phyloP scores from a whole-genome alignment of 2,888 invertebrate genomes.

The Troides helena region DNA sequence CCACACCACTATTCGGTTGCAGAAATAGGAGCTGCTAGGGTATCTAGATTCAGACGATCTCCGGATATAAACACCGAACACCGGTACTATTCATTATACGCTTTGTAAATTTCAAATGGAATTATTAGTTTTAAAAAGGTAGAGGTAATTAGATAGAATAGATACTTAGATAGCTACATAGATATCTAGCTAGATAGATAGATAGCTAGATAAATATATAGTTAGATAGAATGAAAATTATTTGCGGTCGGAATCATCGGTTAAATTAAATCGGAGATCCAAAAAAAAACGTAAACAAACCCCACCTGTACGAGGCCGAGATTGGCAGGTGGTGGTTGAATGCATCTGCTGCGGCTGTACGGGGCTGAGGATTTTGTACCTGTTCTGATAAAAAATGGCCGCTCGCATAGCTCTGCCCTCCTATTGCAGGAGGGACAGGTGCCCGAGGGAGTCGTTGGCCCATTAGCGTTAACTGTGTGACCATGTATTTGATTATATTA shows the following conservation, averaged over 20 bases:
- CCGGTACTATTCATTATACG: too few relatives aligned
- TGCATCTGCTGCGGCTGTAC: slow-evolving; percentile 54
- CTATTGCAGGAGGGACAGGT: slow-evolving; percentile 16
- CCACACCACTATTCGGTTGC: too few relatives aligned
- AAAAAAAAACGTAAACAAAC: slow-evolving; percentile 68
- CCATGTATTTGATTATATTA: background rate
- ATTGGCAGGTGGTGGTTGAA: slow-evolving; percentile 70
- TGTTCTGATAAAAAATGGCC: slow-evolving; percentile 19
- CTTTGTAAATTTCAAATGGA: too few relatives aligned
- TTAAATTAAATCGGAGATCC: slow-evolving; percentile 19
- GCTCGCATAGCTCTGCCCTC: slow-evolving; percentile 5
- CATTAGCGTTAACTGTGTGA: background rate
- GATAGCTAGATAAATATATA: too few relatives aligned
- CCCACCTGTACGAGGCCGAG: slow-evolving; percentile 66
- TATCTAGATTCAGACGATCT: too few relatives aligned
- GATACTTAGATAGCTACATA: too few relatives aligned
- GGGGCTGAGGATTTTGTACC: slow-evolving; percentile 26
- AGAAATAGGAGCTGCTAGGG: too few relatives aligned
- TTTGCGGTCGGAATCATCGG: slow-evolving; percentile 6
- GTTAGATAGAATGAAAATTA: slow-evolving; percentile 15
- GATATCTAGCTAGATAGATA: too few relatives aligned
- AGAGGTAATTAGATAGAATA: too few relatives aligned
- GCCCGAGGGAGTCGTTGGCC: background rate
- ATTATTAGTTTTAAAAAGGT: too few relatives aligned
- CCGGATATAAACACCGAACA: too few relatives aligned